Evolutionary conservation across 1,140 invertebrate species (phyloP).

Genomic region (Eupristina koningsbergeri): DNA sequence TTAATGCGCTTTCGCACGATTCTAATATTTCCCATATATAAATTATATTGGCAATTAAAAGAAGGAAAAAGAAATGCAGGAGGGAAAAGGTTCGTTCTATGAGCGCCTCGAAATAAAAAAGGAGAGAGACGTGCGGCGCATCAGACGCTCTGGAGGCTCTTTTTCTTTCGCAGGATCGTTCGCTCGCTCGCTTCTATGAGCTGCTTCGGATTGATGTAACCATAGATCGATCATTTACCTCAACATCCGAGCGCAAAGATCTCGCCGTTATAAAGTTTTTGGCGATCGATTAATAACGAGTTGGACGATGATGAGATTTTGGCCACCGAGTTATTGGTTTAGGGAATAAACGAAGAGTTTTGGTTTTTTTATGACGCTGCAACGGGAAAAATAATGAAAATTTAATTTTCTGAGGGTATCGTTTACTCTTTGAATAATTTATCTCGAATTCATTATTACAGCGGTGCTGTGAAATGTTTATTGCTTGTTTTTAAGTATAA

Average conservation of each 20-base stretch:
- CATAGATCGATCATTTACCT: conserved; percentile 16
- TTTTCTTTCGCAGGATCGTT: not conserved
- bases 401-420: not conserved
- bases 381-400: not conserved
- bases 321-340: conserved; percentile 36
- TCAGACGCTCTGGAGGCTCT: not conserved
- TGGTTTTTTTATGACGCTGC: not conserved
- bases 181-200: conserved; percentile 30
- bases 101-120: not conserved
- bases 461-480: not conserved
- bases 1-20: conserved; percentile 71
- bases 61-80: conserved; percentile 45
- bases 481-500: not conserved
- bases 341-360: not conserved
- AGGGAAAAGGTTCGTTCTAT: not conserved
- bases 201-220: conserved; percentile 10
- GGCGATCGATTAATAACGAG: conserved; percentile 30
- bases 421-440: not conserved
- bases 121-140: not conserved
- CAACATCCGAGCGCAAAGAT: not conserved
- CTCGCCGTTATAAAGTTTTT: not conserved
- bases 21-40: conserved; percentile 71
- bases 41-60: conserved; percentile 71
- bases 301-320: conserved; percentile 15
- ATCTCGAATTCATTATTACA: too few species aligned